Conservation (phyloP, 2,113 vertebrate species). For the Zosterops lateralis region DNA sequence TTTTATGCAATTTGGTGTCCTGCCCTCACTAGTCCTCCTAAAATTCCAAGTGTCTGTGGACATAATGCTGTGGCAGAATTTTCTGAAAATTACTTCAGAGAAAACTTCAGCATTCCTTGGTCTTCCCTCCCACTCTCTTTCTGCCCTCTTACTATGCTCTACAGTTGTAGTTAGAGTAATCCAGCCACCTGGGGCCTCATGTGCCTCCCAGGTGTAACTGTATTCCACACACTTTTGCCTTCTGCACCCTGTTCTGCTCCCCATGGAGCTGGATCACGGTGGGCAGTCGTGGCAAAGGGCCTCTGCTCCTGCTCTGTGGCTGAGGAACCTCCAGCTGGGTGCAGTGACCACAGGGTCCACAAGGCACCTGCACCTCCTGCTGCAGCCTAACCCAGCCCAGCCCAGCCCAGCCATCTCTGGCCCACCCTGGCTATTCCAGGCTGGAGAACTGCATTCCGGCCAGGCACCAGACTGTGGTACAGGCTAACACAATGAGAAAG, state of each 20-base stretch:
- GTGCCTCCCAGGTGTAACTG: background rate
- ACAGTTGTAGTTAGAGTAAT: background rate
- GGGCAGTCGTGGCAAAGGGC: background rate
- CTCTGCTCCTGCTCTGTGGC: background rate
- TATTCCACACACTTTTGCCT: background rate
- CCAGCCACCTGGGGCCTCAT: background rate
- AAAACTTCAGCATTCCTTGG: background rate
- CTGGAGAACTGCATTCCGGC: background rate
- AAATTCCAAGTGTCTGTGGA: background rate
- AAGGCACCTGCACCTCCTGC: background rate
- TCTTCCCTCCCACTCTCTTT: background rate
- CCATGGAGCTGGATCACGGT: rapidly evolving
- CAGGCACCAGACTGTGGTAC: background rate
- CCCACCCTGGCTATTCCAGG: background rate
- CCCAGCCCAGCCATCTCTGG: background rate
- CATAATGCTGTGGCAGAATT: background rate
- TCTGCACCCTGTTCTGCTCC: background rate
- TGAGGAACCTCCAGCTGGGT: background rate
- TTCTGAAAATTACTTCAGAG: background rate
- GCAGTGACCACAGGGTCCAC: background rate
- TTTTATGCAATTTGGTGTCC: background rate
- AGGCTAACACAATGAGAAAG: background rate
- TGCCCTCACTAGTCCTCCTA: background rate
- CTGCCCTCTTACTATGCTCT: background rate
- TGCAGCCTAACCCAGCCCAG: background rate